These are phyloP conservation scores for Mamestra configurata DNA, from an alignment of 1,140 invertebrate species.

Conservation along the genomic window DNA sequence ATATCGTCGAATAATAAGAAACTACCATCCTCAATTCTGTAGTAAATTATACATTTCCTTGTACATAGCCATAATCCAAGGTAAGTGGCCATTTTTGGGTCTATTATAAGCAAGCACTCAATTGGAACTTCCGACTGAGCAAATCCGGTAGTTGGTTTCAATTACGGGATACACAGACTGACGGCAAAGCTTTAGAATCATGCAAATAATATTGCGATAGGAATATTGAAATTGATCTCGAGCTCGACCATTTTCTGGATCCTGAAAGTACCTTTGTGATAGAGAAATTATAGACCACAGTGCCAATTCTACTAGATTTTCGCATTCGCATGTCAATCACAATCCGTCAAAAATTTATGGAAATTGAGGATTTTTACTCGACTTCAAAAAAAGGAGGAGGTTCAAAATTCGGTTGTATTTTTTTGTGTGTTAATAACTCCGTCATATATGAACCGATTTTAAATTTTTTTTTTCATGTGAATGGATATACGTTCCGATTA, in stretches of 20 bases:
- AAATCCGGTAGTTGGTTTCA: slow-evolving; percentile 40
- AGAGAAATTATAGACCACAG: neutral
- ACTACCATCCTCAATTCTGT: neutral
- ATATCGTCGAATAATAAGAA: neutral
- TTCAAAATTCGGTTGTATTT: too few species aligned
- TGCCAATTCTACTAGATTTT: too few species aligned
- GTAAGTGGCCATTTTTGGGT: slow-evolving; percentile 37
- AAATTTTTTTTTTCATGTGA: too few species aligned
- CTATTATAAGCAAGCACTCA: slow-evolving; percentile 43
- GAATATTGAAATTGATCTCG: slow-evolving; percentile 23
- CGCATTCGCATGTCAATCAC: too few species aligned
- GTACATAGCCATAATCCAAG: neutral
- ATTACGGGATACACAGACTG: slow-evolving; percentile 21
- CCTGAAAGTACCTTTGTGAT: neutral
- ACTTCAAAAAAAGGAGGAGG: too few species aligned
- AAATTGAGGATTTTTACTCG: too few species aligned
- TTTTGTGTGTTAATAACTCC: too few species aligned
- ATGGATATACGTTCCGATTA: too few species aligned
- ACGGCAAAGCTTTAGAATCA: neutral
- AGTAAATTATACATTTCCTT: neutral
- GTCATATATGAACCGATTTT: too few species aligned
- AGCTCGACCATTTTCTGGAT: neutral
- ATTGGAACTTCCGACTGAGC: slow-evolving; percentile 29
- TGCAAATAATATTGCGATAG: slow-evolving; percentile 17
- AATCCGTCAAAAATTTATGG: too few species aligned